Evolutionary conservation across 2,797 vertebrate species (phyloP).

Genomic region (Decapterus maruadsi): DNA sequence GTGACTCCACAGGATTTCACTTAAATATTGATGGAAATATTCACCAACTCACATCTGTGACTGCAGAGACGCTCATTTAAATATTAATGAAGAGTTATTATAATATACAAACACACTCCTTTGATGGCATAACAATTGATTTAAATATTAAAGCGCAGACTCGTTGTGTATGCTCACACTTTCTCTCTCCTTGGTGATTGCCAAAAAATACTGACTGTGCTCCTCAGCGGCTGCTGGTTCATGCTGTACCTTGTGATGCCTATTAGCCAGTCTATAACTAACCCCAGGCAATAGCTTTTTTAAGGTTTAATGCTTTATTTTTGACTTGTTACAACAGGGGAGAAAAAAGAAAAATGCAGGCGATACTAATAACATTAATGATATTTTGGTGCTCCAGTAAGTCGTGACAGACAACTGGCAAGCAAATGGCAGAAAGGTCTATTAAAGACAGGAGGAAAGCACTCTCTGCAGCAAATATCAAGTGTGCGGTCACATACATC

Average conservation of each 20-base stretch:
- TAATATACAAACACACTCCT: slow-evolving; percentile 31
- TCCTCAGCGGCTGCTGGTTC: slow-evolving; percentile 1
- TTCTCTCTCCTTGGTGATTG: slow-evolving; percentile 5
- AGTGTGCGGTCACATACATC: not conserved
- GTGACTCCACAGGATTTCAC: slow-evolving; percentile 28
- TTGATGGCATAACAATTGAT: slow-evolving; percentile 19
- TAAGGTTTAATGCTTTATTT: slow-evolving; percentile 1
- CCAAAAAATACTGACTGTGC: slow-evolving; percentile 2
- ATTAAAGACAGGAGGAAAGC: not conserved
- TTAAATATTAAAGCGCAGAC: slow-evolving; percentile 35
- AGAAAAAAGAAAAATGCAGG: slow-evolving; percentile 1
- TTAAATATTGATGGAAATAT: slow-evolving; percentile 56
- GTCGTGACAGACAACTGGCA: not conserved
- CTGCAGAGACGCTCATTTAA: slow-evolving; percentile 35
- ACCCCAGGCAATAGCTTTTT: slow-evolving; percentile 10
- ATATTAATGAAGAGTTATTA: slow-evolving; percentile 53
- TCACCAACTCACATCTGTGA: slow-evolving; percentile 45
- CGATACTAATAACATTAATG: slow-evolving; percentile 28
- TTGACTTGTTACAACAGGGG: slow-evolving; percentile 3
- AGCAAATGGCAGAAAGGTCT: slow-evolving; percentile 13
- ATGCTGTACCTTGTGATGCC: not conserved
- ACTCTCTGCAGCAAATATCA: not conserved
- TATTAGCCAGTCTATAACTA: slow-evolving; percentile 3
- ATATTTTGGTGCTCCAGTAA: slow-evolving; percentile 16
- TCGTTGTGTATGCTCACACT: not conserved